A percentile compares a stretch with the other conserved stretches of the same genome.
These are phyloP conservation scores for Geothlypis trichas DNA, from an alignment of 2,113 vertebrate species.

Conservation along the genomic window DNA sequence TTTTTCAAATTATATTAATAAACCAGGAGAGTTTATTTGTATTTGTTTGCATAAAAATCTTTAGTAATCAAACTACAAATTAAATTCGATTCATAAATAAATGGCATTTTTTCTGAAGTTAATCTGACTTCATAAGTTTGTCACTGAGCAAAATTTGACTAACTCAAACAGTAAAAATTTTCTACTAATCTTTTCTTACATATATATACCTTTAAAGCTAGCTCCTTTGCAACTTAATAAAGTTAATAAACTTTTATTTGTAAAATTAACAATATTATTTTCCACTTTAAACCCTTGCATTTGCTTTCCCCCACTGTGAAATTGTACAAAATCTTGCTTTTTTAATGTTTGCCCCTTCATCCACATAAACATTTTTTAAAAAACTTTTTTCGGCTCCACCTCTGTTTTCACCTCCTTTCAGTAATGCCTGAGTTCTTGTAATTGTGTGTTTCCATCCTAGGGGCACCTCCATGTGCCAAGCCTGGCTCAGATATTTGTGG, in stretches of 20 bases:
- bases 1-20: neutral
- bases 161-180: neutral
- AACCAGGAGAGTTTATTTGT: neutral
- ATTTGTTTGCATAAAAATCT: neutral
- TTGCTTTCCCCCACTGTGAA: neutral
- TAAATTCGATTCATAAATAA: neutral
- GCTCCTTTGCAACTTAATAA: neutral
- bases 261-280: neutral
- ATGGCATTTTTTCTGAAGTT: neutral
- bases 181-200: neutral
- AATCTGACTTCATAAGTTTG: neutral
- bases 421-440: neutral
- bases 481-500: neutral
- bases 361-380: neutral
- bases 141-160: neutral
- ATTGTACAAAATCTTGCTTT: neutral
- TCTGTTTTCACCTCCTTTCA: neutral
- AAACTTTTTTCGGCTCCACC: neutral
- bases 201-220: neutral
- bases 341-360: neutral
- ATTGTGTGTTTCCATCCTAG: neutral
- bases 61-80: neutral
- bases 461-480: neutral
- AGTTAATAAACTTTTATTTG: neutral
- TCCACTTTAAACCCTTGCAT: neutral